A percentile compares a stretch with the other conserved stretches of the same genome.
Conservation (phyloP, 2,113 vertebrate genomes). For the Bambusicola thoracicus region DNA sequence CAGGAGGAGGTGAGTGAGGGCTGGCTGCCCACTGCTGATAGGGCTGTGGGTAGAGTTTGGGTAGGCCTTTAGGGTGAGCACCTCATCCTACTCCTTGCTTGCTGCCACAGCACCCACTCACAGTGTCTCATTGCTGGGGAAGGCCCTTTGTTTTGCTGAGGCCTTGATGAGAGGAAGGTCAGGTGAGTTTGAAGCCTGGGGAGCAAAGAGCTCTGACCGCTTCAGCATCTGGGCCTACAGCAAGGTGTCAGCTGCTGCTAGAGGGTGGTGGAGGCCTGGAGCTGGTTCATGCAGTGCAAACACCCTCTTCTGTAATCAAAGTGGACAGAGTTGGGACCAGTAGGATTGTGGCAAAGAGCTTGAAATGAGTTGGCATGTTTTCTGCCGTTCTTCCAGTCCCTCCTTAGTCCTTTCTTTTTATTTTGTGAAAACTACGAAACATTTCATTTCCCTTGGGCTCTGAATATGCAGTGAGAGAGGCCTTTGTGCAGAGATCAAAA, state of each 20-base stretch:
- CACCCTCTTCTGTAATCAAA: background rate
- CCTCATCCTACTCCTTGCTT: background rate
- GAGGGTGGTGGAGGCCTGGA: background rate
- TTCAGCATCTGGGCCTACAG: background rate
- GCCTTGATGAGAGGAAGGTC: background rate
- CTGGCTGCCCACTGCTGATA: fast-evolving
- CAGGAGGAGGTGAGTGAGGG: constrained; percentile 87
- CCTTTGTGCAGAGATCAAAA: background rate
- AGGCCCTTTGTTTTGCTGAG: background rate
- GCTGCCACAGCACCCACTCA: fast-evolving
- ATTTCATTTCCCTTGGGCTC: background rate
- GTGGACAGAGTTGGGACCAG: background rate
- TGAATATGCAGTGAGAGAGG: background rate
- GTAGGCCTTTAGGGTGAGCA: background rate
- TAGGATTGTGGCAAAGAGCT: background rate
- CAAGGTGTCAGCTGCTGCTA: fast-evolving
- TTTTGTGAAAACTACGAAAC: background rate
- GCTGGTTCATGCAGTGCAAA: background rate
- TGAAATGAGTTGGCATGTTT: background rate
- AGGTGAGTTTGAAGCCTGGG: background rate
- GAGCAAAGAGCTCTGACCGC: background rate
- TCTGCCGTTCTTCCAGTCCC: background rate
- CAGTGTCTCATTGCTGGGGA: background rate
- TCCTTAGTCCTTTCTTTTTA: background rate
- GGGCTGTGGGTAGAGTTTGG: background rate